Evolutionary conservation across 2,797 vertebrate genomes (phyloP), one percentile per base, ranked within the genome.

Genomic region (Podarcis siculus): DNA sequence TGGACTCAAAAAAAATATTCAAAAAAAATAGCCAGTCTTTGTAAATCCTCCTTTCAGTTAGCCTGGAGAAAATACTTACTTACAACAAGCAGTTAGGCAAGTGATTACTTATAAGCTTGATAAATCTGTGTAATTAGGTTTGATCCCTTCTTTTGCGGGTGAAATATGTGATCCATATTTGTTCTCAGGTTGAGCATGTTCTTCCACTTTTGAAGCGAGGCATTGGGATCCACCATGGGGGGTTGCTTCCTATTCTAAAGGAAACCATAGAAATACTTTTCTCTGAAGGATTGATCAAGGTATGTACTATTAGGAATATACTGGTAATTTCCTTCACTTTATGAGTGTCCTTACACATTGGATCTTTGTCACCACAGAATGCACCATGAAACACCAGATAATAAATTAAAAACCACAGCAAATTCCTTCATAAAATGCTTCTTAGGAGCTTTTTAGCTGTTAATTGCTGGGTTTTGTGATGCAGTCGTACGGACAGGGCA

Each of bases 181-280:
- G 87, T 89, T 90, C 10, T 19, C 87, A 99, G 99, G 99, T 99
- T 86, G 99, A 99, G 90, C 98, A 99, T 21, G 98, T 99, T n/a
- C 97, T 99, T 90, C 98, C 98, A 5, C 97, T 99, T 93, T 93
- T 99, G 94, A 99, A 99, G 93, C 97, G 98, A 90, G 99, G 99
- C 4, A 98, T 99, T 88, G 98, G 99, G 67, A 99, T 99, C 95
- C 99, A 99, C 86, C 99, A 99, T 0, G 98, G 98, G 0, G 99
- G 98, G 19, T 97, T 99, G 15, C 97, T 99, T 94, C 98, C 98
- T 93, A 99, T 99, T 95, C 97, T 99, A 80, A 99, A 99, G 91
- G 99, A 99, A 94, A 99, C 99, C 17, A 99, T 99, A 75, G 99
- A 99, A 97, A 99, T 99, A 92, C 98, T 99, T 9, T 99, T 99